phyloP scores from a whole-genome alignment of 2,888 invertebrate genomes.

The Vanessa cardui region DNA sequence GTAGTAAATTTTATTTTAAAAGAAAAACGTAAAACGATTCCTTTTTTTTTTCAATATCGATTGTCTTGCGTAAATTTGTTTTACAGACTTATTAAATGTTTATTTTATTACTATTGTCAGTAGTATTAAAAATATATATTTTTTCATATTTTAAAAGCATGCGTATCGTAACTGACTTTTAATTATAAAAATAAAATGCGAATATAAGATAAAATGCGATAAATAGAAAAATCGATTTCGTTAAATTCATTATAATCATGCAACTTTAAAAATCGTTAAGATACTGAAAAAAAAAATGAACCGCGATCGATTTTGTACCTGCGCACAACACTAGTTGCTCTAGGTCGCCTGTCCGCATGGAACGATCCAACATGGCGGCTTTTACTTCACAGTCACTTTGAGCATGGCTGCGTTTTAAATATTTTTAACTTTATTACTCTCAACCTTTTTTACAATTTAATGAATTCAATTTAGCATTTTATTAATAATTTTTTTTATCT shows the following conservation, averaged over 20 bases:
- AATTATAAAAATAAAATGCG: no score
- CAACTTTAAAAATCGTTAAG: constrained; percentile 1
- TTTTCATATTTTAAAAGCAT: no score
- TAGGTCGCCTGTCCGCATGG: constrained; percentile 67
- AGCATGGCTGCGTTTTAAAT: constrained; percentile 68
- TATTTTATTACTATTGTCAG: no score
- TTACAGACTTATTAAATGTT: no score
- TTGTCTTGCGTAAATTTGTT: no score
- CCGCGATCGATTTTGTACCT: constrained; percentile 60
- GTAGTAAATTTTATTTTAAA: no score
- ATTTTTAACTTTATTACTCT: constrained; percentile 58
- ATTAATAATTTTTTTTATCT: constrained; percentile 56
- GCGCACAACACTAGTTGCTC: constrained; percentile 73
- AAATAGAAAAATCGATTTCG: no score
- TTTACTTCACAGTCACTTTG: constrained; percentile 73
- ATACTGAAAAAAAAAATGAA: constrained; percentile 33
- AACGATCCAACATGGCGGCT: constrained; percentile 77
- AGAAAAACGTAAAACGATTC: no score
- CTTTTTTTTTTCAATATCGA: no score
- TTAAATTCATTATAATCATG: not conserved
- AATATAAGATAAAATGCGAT: no score
- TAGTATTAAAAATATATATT: no score
- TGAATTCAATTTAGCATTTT: constrained; percentile 57
- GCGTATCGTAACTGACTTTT: no score
- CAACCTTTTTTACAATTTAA: constrained; percentile 56